A percentile compares a stretch with the other conserved stretches of the same genome.
phyloP scores from a whole-genome alignment of 2,797 vertebrate species.

The Crocidura indochinensis region DNA sequence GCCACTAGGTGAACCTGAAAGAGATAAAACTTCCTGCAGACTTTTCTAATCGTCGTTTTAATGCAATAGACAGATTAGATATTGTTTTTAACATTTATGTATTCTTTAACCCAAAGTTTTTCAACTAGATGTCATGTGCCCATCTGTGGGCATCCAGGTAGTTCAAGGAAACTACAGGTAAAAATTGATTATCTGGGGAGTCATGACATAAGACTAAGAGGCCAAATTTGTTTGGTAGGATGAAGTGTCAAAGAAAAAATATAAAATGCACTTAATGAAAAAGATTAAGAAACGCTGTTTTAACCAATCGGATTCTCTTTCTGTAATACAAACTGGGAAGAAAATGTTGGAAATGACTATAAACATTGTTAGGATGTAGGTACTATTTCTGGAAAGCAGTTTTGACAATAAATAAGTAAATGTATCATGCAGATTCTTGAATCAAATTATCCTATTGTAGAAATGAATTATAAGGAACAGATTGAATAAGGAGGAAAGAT shows the following conservation, averaged over 20 bases:
- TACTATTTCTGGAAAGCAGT: not conserved
- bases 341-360: not conserved
- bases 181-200: too few species aligned
- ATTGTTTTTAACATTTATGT: conserved; percentile 12
- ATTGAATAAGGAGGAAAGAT: not conserved
- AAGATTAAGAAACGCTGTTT: too few species aligned
- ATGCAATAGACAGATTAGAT: not conserved
- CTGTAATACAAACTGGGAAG: not conserved
- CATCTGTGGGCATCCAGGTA: too few species aligned
- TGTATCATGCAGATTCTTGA: not conserved
- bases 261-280: too few species aligned
- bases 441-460: not conserved
- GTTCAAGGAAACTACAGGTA: too few species aligned
- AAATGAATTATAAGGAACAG: conserved; percentile 6
- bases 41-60: not conserved
- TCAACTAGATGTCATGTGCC: too few species aligned
- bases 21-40: not conserved
- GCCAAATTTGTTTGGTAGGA: too few species aligned
- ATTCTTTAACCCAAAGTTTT: not conserved
- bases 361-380: not conserved
- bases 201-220: too few species aligned
- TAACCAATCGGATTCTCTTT: not conserved
- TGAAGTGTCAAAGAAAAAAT: too few species aligned
- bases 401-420: not conserved
- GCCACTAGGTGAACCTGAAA: not conserved